phyloP scores from a whole-genome alignment of 2,113 vertebrate genomes.

The Dromaius novaehollandiae region DNA sequence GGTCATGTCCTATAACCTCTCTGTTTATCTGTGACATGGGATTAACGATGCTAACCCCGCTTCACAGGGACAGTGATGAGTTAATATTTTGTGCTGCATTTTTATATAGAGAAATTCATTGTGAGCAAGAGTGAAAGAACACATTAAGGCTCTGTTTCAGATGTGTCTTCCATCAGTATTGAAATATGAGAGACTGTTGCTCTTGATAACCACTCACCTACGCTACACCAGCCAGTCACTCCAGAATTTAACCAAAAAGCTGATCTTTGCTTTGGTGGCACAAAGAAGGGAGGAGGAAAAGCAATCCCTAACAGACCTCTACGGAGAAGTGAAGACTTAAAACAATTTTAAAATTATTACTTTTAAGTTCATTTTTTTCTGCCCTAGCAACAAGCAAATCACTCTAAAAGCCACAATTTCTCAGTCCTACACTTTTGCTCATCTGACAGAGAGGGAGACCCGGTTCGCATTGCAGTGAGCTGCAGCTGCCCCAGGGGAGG shows the following conservation, averaged over 20 bases:
- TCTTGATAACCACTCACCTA: neutral
- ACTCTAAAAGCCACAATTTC: neutral
- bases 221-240: neutral
- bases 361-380: neutral
- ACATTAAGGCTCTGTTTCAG: neutral
- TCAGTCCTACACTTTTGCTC: neutral
- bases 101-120: neutral
- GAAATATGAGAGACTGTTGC: neutral
- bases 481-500: neutral
- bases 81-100: neutral
- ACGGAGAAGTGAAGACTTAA: neutral
- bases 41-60: neutral
- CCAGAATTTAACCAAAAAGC: neutral
- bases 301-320: neutral
- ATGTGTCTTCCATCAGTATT: neutral
- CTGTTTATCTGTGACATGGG: neutral
- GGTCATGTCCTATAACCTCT: neutral
- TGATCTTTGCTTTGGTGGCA: neutral
- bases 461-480: neutral
- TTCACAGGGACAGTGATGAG: neutral
- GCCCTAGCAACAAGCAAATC: neutral
- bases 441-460: accelerated
- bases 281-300: neutral
- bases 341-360: neutral
- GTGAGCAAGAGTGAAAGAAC: neutral